Conservation (phyloP, 2,888 invertebrate genomes). For the Rotaria sp. region DNA sequence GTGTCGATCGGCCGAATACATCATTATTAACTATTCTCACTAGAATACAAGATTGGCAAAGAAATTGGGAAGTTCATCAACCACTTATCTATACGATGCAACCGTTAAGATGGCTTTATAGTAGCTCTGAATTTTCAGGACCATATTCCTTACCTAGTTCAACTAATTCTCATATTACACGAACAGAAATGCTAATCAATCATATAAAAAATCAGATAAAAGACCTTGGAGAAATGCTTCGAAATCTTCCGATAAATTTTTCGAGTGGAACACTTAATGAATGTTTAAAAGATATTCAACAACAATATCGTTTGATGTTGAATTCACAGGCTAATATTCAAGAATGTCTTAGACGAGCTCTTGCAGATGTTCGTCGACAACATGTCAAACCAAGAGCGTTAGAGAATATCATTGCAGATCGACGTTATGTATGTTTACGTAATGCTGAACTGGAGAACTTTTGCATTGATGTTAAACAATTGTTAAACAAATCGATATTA, state of each 20-base stretch:
- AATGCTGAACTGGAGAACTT: not conserved
- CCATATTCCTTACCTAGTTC: not conserved
- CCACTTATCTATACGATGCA: too few species aligned
- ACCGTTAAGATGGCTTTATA: too few species aligned
- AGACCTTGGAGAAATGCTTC: not conserved
- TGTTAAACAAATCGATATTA: not conserved
- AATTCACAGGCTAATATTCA: not conserved
- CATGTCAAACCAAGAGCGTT: not conserved
- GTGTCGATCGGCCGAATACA: too few species aligned
- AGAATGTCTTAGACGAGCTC: not conserved
- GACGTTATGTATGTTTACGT: not conserved
- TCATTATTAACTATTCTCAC: too few species aligned
- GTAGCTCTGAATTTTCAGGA: not conserved
- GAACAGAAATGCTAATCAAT: not conserved
- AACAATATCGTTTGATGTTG: not conserved
- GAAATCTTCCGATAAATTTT: not conserved
- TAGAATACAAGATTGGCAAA: too few species aligned
- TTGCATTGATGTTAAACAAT: not conserved
- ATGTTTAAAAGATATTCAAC: not conserved
- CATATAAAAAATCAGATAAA: not conserved
- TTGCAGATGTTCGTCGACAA: not conserved
- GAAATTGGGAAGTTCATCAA: too few species aligned
- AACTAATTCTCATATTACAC: not conserved
- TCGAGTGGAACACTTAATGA: not conserved
- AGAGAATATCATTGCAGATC: not conserved